phyloP scores from a whole-genome alignment of 1,140 invertebrate genomes.

The Liolophura sinensis region DNA sequence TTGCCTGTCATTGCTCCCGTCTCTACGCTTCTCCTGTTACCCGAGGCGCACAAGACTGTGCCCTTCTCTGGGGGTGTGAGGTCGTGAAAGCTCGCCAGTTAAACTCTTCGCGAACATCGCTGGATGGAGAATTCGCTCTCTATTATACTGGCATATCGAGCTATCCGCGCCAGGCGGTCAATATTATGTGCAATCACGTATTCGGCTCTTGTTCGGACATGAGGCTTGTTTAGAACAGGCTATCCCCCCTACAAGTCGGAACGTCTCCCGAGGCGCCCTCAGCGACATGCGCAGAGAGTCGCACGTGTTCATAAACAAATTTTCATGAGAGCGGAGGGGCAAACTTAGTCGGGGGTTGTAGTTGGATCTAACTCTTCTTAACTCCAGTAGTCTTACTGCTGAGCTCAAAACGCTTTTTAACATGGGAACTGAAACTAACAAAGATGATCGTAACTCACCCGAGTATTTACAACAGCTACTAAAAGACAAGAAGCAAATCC shows the following conservation, averaged over 20 bases:
- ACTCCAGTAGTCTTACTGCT: slow-evolving; percentile 45
- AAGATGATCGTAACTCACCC: slow-evolving; percentile 62
- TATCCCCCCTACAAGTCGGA: slow-evolving; percentile 14
- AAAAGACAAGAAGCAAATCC: slow-evolving; percentile 99
- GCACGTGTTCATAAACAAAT: slow-evolving; percentile 58
- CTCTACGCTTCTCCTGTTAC: too few species aligned
- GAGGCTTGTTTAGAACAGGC: too few species aligned
- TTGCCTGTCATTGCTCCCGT: too few species aligned
- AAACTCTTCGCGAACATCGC: too few species aligned
- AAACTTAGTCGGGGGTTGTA: slow-evolving; percentile 40
- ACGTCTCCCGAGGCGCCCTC: slow-evolving; percentile 30
- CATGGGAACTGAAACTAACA: slow-evolving; percentile 58
- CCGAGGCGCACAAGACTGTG: too few species aligned
- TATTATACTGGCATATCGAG: too few species aligned
- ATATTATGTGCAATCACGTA: too few species aligned
- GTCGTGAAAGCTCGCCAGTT: too few species aligned
- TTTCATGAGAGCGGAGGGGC: slow-evolving; percentile 43
- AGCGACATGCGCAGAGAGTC: slow-evolving; percentile 48
- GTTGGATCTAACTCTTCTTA: slow-evolving; percentile 49
- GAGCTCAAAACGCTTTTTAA: slow-evolving; percentile 43
- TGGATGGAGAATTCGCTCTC: too few species aligned
- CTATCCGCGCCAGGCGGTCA: too few species aligned
- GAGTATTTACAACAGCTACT: slow-evolving; percentile 99
- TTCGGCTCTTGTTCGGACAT: too few species aligned
- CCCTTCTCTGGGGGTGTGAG: too few species aligned